Base-by-base conservation (phyloP, 2,113 vertebrate species). In the Campylorhamphus procurvoides region DNA sequence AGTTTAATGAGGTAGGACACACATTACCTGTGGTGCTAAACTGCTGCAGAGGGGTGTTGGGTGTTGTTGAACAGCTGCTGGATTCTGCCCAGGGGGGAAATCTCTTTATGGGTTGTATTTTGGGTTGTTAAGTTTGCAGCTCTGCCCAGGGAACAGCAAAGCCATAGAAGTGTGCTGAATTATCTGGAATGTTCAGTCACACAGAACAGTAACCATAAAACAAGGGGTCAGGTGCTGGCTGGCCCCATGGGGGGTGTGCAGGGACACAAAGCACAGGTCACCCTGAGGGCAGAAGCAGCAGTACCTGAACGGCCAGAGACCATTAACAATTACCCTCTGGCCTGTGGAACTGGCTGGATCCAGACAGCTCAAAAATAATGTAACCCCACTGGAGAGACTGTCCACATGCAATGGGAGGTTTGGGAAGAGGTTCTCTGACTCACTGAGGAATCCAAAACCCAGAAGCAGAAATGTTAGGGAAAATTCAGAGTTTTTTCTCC, bases 61-160 rank as follows among this genome's bases (percentile, higher is more conserved):
- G 10, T 37, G 71, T 62, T 90, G 93, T 95, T 64, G 76, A 94
- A 94, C 93, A 95, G 93, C 89, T 91, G 68, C 84, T 84, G 80
- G 72, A 22, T 88, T 47, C 96, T 92, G 89, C 87, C 94, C 19
- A 6, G 55, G 55, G 86, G 95, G 85, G 35, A 95, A 96, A 72
- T 75, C 83, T 62, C 44, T 47, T 88, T 80, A 24, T 19, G 49
- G 66, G 10, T 58, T 64, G 68, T 92, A 28, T 84, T 90, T 81
- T n/a, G 80, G 52, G 58, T 89, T 72, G 92, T 96, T 95, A 95
- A 93, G 33, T 72, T 90, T 75, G 85, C 80, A 60, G 2, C 73
- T 1, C 3, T 3, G 68, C 94, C n/a, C 52, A 66, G 82, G 52
- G 69, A 96, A 86, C 35, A 90, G 88, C 85, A 63, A 17, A 74